phyloP scores from a whole-genome alignment of 2,888 invertebrate genomes.

The Cataglyphis livida region DNA sequence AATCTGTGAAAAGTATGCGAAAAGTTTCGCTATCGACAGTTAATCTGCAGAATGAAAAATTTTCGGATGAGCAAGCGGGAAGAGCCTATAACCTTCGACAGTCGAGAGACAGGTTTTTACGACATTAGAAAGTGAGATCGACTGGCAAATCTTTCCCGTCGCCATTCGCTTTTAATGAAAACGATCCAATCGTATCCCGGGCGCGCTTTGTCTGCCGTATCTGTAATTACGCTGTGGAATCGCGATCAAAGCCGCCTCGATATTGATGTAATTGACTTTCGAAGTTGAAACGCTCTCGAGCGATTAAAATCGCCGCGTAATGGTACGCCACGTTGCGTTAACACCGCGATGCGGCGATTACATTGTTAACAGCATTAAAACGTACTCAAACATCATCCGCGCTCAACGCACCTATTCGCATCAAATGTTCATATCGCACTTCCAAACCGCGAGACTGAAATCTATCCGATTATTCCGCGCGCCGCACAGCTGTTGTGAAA shows the following conservation, averaged over 20 bases:
- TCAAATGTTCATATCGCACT: constrained; percentile 43
- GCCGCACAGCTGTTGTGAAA: constrained; percentile 28
- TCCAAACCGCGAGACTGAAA: constrained; percentile 43
- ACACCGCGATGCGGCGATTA: constrained; percentile 57
- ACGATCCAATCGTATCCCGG: constrained; percentile 35
- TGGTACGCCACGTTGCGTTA: constrained; percentile 55
- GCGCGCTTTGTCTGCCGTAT: constrained; percentile 40
- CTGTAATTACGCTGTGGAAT: constrained; percentile 40
- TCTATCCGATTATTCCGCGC: constrained; percentile 50
- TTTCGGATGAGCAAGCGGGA: not conserved
- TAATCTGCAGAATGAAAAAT: constrained; percentile 15
- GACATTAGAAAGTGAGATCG: constrained; percentile 40
- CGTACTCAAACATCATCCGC: constrained; percentile 45
- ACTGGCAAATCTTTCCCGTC: constrained; percentile 14
- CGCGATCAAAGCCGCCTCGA: constrained; percentile 46
- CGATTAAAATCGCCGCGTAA: constrained; percentile 58
- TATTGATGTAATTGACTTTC: constrained; percentile 59
- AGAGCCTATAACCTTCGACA: not conserved
- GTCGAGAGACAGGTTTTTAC: constrained; percentile 26
- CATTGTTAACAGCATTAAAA: constrained; percentile 56
- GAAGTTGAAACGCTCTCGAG: constrained; percentile 60
- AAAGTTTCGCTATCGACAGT: constrained; percentile 24
- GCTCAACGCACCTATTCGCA: constrained; percentile 32
- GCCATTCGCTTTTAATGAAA: constrained; percentile 51
- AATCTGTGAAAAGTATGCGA: not conserved